A percentile compares a stretch with the other conserved stretches of the same genome.
Conservation (phyloP, 2,888 invertebrate genomes). For the Pecten maximus region DNA sequence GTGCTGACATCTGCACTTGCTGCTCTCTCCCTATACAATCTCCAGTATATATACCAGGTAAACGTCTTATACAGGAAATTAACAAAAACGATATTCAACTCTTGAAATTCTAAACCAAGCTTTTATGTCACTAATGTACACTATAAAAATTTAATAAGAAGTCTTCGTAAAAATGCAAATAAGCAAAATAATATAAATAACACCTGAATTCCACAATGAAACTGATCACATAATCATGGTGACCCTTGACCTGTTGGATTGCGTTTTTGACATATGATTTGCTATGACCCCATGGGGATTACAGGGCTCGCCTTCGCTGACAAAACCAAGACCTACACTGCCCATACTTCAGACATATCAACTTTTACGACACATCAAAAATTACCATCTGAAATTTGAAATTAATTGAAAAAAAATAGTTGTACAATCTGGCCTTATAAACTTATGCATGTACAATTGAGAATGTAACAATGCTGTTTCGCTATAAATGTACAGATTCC, state of each 20-base stretch:
- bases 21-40: background rate
- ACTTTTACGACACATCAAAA: background rate
- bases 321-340: background rate
- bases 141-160: slow-evolving; percentile 28
- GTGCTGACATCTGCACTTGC: background rate
- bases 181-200: background rate
- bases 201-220: background rate
- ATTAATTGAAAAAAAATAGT: slow-evolving; percentile 21
- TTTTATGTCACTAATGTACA: background rate
- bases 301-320: background rate
- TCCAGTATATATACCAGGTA: background rate
- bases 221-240: background rate
- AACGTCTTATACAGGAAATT: slow-evolving; percentile 13
- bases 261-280: slow-evolving; percentile 7
- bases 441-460: slow-evolving; percentile 17
- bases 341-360: slow-evolving; percentile 19
- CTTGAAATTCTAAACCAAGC: slow-evolving; percentile 17
- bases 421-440: slow-evolving; percentile 16
- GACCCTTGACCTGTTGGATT: background rate
- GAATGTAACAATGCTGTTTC: background rate
- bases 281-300: slow-evolving; percentile 1
- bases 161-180: slow-evolving; percentile 35
- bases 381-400: slow-evolving; percentile 31
- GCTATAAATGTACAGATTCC: background rate
- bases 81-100: slow-evolving; percentile 24